Base-by-base conservation (phyloP, 2,113 vertebrate genomes). In the Pygoscelis adeliae region DNA sequence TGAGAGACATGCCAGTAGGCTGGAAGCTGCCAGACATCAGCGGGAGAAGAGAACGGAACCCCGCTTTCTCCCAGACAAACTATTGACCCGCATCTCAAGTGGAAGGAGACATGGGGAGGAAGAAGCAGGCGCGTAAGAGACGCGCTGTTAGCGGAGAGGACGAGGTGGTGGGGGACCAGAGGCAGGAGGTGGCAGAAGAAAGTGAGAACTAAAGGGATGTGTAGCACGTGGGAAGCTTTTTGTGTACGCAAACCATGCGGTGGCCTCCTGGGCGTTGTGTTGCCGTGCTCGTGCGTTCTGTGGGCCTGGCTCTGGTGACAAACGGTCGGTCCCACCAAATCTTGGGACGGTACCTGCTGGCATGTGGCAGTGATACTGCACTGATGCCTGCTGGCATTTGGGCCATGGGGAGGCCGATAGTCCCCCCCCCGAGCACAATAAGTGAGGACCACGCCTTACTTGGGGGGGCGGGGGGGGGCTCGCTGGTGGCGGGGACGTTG, bases 211-310 rank as follows among this genome's bases (percentile, higher is more conserved):
- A 11, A 53, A 78, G 49, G 77, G 59, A 10, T 30, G 47, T 8
- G 32, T 22, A 32, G 89, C 25, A 32, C 1, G 2, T 27, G 63
- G 69, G 15, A 29, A 22, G 72, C 11, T 59, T 34, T 73, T 50
- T 70, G 47, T 52, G 36, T 8, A 1, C 26, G 62, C 1, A 12
- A n/a, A 5, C 16, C 2, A 10, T 4, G 56, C 0, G 5, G n/a
- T 19, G 77, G 47, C 12, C 42, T 63, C 40, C 34, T 7, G 69
- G 67, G 23, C 2, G 1, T 11, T 29, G 56, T 3, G 32, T 21
- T 29, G n/a, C 49, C 2, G 1, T 8, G 10, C 10, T 3, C 2
- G 2, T 29, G 29, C 1, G 13, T 10, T 34, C 63, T 1, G 1
- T 0, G 2, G 32, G 15, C 36, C 19, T 13, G 29, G 32, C 23